Evolutionary conservation across 2,888 invertebrate genomes (phyloP).

Genomic region (Agrenia bidenticulata): DNA sequence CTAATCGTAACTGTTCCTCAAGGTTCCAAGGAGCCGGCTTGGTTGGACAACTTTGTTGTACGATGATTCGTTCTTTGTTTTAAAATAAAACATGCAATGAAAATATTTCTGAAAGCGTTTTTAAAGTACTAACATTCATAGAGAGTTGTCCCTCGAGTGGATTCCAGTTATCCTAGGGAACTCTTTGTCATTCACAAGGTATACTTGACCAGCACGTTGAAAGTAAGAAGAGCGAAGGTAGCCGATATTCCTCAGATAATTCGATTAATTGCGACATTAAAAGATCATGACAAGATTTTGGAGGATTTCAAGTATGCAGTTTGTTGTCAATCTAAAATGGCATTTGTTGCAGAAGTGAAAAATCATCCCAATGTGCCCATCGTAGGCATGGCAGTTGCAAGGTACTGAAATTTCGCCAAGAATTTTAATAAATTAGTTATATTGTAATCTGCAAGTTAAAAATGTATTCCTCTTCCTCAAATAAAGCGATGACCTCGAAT

Average conservation of each 20-base stretch:
- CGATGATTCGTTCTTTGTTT: background rate
- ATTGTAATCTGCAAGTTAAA: background rate
- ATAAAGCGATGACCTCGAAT: constrained; percentile 54
- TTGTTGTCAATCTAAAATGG: constrained; percentile 1
- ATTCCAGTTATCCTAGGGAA: constrained; percentile 38
- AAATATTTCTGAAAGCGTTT: background rate
- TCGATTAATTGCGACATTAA: constrained; percentile 33
- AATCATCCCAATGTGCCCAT: constrained; percentile 31
- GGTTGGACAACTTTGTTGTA: constrained; percentile 65
- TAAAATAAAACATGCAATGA: no score
- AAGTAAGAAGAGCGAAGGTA: constrained; percentile 33
- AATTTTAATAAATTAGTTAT: constrained; percentile 37
- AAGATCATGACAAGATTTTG: constrained; percentile 42
- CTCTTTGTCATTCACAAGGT: constrained; percentile 45
- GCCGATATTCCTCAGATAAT: constrained; percentile 35
- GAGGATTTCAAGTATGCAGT: constrained; percentile 34
- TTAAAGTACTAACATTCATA: background rate
- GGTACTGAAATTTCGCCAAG: constrained; percentile 16
- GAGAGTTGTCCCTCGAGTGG: constrained; percentile 35
- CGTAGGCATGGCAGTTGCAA: constrained; percentile 40
- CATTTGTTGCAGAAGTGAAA: constrained; percentile 40
- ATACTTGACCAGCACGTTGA: constrained; percentile 29
- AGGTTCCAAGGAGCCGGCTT: constrained; percentile 59
- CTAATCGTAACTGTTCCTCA: constrained; percentile 64
- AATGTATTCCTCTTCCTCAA: constrained; percentile 3